Conservation (phyloP, 2,113 vertebrate species). For the Bagarius yarrelli region DNA sequence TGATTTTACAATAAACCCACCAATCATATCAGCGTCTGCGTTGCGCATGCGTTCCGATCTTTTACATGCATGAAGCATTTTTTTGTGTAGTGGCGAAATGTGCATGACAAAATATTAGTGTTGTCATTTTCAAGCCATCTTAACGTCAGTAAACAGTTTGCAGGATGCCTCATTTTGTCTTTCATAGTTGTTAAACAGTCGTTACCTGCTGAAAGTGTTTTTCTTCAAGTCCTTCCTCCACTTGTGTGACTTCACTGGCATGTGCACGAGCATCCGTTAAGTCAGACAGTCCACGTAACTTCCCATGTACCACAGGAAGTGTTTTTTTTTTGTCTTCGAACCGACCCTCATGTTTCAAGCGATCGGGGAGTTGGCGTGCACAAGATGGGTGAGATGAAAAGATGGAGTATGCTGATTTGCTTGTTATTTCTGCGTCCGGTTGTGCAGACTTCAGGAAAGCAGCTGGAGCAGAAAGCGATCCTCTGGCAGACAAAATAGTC, state of each 20-base stretch:
- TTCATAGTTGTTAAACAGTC: too few species aligned
- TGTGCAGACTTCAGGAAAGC: constrained; percentile 48
- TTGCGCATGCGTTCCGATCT: not conserved
- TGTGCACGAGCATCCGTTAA: constrained; percentile 1
- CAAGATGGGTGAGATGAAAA: not conserved
- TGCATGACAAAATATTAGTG: not conserved
- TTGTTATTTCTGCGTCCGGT: constrained; percentile 53
- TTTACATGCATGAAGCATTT: not conserved
- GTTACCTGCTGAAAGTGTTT: too few species aligned
- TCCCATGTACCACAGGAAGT: constrained; percentile 5
- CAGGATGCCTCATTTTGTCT: too few species aligned
- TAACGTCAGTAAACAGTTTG: too few species aligned
- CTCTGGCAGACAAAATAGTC: constrained; percentile 62
- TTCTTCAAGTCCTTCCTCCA: not conserved
- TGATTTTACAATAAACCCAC: not conserved
- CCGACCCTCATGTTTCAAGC: constrained; percentile 1
- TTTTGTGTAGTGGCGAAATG: too few species aligned
- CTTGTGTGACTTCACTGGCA: too few species aligned
- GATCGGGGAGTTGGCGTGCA: constrained; percentile 7
- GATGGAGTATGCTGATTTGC: constrained; percentile 59
- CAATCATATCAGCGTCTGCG: not conserved
- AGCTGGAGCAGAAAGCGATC: constrained; percentile 31
- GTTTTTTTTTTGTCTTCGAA: not conserved
- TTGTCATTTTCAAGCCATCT: too few species aligned
- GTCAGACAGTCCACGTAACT: not conserved